Conservation (phyloP, 2,888 invertebrate genomes). For the Anoplius nigerrimus region DNA sequence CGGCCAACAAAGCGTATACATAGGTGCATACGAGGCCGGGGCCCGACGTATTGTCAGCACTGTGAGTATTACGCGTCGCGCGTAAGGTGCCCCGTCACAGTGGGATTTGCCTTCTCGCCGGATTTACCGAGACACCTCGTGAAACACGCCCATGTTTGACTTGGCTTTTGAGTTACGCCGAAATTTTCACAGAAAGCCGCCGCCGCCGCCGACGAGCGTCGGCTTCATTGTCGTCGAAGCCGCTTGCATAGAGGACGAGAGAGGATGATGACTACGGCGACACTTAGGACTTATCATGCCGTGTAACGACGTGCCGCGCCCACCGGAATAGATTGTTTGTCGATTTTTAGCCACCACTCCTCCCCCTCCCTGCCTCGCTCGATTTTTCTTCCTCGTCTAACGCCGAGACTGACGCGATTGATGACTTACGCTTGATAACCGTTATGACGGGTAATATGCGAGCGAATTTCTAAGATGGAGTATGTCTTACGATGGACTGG, state of each 20-base stretch:
- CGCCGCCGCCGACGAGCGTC: constrained; percentile 51
- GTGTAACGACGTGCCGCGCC: constrained; percentile 52
- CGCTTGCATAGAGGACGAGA: constrained; percentile 27
- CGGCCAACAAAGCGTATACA: neutral
- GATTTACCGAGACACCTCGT: constrained; percentile 67
- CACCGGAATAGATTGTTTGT: constrained; percentile 68
- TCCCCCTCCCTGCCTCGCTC: no score
- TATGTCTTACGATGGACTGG: no score
- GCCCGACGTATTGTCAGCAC: neutral
- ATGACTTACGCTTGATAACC: no score
- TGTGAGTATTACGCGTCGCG: constrained; percentile 9
- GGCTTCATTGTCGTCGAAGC: constrained; percentile 36
- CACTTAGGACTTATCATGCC: constrained; percentile 55
- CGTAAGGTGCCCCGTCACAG: constrained; percentile 51
- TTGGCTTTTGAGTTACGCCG: constrained; percentile 73
- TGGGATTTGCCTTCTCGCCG: constrained; percentile 59
- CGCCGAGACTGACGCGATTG: no score
- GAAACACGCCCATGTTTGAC: constrained; percentile 74
- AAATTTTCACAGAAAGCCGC: constrained; percentile 71
- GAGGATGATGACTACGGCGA: constrained; percentile 32
- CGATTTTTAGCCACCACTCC: constrained; percentile 60
- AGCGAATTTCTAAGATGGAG: no score
- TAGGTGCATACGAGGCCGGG: neutral
- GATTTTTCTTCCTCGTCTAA: no score
- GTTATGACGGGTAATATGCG: no score